These are phyloP conservation scores for Cataglyphis livida DNA, from an alignment of 2,888 invertebrate genomes.

Conservation along the genomic window DNA sequence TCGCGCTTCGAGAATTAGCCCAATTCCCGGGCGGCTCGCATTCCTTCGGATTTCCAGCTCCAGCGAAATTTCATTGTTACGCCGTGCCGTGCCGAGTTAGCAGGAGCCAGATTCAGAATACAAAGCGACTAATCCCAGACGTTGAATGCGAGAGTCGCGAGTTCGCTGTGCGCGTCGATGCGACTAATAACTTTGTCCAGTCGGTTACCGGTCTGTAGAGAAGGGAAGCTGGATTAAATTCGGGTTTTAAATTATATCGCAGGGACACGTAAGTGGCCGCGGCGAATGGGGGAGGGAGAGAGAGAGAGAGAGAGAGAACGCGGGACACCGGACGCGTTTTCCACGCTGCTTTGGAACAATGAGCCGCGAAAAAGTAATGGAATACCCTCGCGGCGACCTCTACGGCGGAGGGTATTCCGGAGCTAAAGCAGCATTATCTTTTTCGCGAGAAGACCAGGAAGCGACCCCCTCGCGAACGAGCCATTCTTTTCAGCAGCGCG, in stretches of 20 bases:
- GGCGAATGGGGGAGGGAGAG: constrained; percentile 38
- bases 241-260: constrained; percentile 61
- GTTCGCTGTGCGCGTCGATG: constrained; percentile 61
- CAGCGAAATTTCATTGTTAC: constrained; percentile 65
- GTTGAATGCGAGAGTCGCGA: constrained; percentile 66
- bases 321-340: constrained; percentile 65
- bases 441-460: constrained; percentile 67
- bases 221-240: constrained; percentile 41
- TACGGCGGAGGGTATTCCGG: constrained; percentile 60
- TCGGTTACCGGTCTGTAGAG: constrained; percentile 22
- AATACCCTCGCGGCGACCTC: constrained; percentile 60
- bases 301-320: constrained; percentile 32
- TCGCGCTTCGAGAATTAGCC: constrained; percentile 57
- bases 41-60: constrained; percentile 54
- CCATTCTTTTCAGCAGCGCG: constrained; percentile 67
- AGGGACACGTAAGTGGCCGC: constrained; percentile 43
- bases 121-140: constrained; percentile 62
- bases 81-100: constrained; percentile 68
- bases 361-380: constrained; percentile 75
- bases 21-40: constrained; percentile 57
- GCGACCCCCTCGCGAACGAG: constrained; percentile 58
- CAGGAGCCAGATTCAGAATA: constrained; percentile 47
- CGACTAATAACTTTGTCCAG: constrained; percentile 59
- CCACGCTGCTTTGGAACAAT: constrained; percentile 72
- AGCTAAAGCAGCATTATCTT: constrained; percentile 73